phyloP scores from a whole-genome alignment of 1,140 invertebrate species.

The Tetramorium simillimum region DNA sequence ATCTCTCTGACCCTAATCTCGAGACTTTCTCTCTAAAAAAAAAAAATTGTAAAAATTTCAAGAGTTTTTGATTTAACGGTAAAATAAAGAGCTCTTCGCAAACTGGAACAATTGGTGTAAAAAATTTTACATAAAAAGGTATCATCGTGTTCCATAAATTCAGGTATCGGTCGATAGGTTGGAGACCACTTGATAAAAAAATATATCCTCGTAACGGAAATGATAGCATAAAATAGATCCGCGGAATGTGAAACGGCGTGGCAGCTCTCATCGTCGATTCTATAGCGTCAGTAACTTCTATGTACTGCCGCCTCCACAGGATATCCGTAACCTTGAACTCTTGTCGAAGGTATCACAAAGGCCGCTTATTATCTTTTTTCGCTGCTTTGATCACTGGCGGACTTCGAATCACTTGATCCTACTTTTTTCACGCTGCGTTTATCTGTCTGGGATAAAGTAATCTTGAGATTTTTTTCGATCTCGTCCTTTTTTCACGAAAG shows the following conservation, averaged over 20 bases:
- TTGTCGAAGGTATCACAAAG: neutral
- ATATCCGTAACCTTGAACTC: conserved; percentile 4
- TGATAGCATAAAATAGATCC: neutral
- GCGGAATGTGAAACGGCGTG: neutral
- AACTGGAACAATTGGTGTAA: neutral
- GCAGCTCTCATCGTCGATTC: neutral
- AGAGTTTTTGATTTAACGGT: neutral
- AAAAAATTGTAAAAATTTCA: neutral
- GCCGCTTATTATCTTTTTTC: conserved; percentile 1
- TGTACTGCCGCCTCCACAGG: neutral
- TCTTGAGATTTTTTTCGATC: neutral
- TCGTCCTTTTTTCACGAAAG: neutral
- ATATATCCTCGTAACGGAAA: neutral
- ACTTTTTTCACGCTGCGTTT: conserved; percentile 1
- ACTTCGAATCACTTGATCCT: neutral
- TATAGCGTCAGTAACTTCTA: neutral
- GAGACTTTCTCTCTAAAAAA: neutral
- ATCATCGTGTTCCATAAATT: neutral
- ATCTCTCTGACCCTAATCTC: neutral
- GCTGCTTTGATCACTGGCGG: neutral
- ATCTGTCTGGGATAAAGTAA: neutral
- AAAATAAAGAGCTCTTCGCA: conserved; percentile 2
- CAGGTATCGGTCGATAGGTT: neutral
- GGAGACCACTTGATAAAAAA: conserved; percentile 2
- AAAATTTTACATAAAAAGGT: neutral